Percentiles rank a stretch among this genome's conserved stretches.
Conservation (phyloP, 2,797 vertebrate species). For the Xenentodon cancila region DNA sequence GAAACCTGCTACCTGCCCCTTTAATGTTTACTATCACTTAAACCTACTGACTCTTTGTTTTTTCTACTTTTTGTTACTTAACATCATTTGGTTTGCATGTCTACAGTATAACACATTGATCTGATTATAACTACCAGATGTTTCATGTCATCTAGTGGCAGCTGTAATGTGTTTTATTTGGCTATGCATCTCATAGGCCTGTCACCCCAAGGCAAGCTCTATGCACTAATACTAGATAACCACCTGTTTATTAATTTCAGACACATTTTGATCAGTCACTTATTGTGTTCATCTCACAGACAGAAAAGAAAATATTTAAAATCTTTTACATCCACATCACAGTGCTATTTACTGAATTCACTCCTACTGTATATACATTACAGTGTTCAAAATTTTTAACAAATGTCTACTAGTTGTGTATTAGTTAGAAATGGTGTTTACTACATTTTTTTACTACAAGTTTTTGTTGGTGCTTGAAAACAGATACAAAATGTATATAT, state of each 20-base stretch:
- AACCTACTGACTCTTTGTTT: conserved; percentile 26
- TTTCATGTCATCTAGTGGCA: conserved; percentile 29
- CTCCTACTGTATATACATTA: too few species aligned
- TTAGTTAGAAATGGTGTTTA: neutral
- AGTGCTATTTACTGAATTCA: too few species aligned
- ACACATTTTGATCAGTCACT: conserved; percentile 24
- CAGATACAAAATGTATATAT: conserved; percentile 7
- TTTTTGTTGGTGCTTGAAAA: conserved; percentile 12
- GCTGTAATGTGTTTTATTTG: conserved; percentile 28
- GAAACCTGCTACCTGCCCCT: conserved; percentile 29
- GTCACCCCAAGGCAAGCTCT: conserved; percentile 28
- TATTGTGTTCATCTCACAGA: conserved; percentile 11
- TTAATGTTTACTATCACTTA: conserved; percentile 7
- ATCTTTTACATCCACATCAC: too few species aligned
- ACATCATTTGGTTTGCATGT: conserved; percentile 31
- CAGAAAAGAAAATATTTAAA: neutral
- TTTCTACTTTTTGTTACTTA: conserved; percentile 6
- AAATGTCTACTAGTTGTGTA: neutral
- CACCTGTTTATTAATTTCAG: conserved; percentile 13
- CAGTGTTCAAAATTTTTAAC: too few species aligned
- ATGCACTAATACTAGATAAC: conserved; percentile 25
- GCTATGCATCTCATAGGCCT: conserved; percentile 27
- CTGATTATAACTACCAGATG: conserved; percentile 33
- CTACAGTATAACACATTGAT: conserved; percentile 34
- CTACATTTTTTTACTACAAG: conserved; percentile 15